Evolutionary conservation across 2,888 invertebrate genomes (phyloP), one percentile per base, ranked within the genome.

Genomic region (Eulithis prunata): DNA sequence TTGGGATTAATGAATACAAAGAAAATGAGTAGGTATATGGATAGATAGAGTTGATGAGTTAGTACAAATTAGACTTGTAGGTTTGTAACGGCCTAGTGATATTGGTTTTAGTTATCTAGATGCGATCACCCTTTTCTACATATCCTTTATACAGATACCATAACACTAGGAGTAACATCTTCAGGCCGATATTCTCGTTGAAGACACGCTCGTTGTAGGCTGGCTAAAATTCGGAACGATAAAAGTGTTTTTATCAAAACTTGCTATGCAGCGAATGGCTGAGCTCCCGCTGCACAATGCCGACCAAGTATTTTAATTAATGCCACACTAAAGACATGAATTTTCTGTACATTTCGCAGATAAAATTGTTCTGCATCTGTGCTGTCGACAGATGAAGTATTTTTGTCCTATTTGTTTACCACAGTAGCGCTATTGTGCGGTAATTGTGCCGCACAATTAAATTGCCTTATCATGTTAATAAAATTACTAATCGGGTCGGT

Each of bases 251-350:
- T 82, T 81, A 79, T 81, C 78, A 75, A 75, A 78, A 81, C 73
- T 75, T 71, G 76, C 73, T 74, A 77, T 69, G 78, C 80, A 73
- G 64, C 68, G 70, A 71, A 70, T 69, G 70, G 71, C 74, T 84
- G 83, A 78, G 79, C 81, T 76, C 78, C 76, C 71, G 78, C 74
- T 64, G 76, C 75, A 81, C 77, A 78, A 78, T 77, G 82, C 76
- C 79, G 79, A 77, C 76, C 78, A 82, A 85, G 85, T 85, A 88
- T 89, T 89, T 90, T 90, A 89, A 89, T 90, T 85, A 88, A 88
- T 87, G 79, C 82, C 83, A 82, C 85, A 84, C 82, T 79, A 80
- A 76, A 73, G 76, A 81, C 83, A 86, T 88, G 83, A 79, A 87
- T 86, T 85, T 86, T 77, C 81, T 78, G 79, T 82, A 76, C 80